Conservation (phyloP, 2,888 invertebrate genomes). For the Orthosia gothica region DNA sequence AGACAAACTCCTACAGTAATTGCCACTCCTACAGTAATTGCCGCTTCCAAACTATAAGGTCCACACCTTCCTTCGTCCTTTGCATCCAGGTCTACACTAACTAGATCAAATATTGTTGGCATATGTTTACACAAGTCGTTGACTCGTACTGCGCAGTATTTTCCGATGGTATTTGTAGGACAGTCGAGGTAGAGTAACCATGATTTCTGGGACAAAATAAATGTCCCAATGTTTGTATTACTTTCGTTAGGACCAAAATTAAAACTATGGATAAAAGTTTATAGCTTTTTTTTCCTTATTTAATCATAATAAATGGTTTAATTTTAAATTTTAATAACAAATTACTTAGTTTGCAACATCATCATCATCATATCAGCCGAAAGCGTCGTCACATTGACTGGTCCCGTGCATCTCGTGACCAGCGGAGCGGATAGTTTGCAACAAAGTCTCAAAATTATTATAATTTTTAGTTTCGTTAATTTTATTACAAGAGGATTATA, state of each 20-base stretch:
- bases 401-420: too few relatives aligned
- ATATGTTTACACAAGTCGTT: conserved; percentile 53
- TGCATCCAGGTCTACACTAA: conserved; percentile 3
- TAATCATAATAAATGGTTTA: too few relatives aligned
- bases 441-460: too few relatives aligned
- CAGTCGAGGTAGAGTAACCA: conserved; percentile 31
- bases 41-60: conserved; percentile 6
- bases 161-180: conserved; percentile 46
- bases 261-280: too few relatives aligned
- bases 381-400: too few relatives aligned
- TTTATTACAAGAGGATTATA: too few relatives aligned
- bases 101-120: conserved; percentile 52
- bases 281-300: too few relatives aligned
- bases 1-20: neutral
- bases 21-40: neutral
- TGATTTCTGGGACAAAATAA: neutral
- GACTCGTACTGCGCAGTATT: conserved; percentile 57
- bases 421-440: too few relatives aligned
- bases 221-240: neutral
- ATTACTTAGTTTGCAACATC: too few relatives aligned
- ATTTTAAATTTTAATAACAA: too few relatives aligned
- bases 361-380: too few relatives aligned
- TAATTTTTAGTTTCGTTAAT: too few relatives aligned
- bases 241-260: neutral
- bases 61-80: neutral